Conservation (phyloP, 2,797 vertebrate genomes). For the Bufotes viridis region DNA sequence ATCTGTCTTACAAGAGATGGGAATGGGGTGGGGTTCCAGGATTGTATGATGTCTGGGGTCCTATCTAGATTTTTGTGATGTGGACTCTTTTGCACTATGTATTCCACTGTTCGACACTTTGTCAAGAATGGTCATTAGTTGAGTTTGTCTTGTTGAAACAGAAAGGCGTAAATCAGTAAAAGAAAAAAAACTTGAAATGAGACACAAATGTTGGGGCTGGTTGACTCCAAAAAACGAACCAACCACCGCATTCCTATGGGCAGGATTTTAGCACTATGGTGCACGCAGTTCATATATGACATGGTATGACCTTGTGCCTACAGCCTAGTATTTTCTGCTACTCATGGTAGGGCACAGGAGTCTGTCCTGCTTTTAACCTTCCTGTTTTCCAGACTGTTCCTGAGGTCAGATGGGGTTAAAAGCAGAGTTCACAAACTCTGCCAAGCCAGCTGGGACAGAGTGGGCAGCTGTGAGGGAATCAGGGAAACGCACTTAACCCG, state of each 20-base stretch:
- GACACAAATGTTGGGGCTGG: background rate
- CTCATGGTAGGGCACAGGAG: background rate
- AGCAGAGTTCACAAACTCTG: slow-evolving; percentile 50
- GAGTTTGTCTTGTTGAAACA: no score
- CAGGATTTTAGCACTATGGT: background rate
- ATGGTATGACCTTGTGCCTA: background rate
- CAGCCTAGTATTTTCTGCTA: background rate
- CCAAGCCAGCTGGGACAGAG: slow-evolving; percentile 59
- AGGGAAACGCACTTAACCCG: slow-evolving; percentile 43
- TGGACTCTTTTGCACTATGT: background rate
- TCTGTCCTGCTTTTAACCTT: slow-evolving; percentile 54
- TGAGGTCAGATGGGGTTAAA: slow-evolving; percentile 59
- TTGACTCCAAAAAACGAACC: background rate
- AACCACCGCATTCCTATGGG: background rate
- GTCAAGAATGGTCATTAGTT: background rate
- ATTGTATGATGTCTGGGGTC: background rate
- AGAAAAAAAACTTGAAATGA: background rate
- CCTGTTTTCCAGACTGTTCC: slow-evolving; percentile 31
- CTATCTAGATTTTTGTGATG: background rate
- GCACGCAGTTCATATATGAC: background rate
- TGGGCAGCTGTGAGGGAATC: slow-evolving; percentile 56
- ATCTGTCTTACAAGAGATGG: background rate
- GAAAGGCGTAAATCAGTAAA: background rate
- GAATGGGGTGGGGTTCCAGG: background rate
- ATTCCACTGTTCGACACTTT: background rate